phyloP scores from a whole-genome alignment of 2,797 vertebrate genomes.

The Avahi laniger region DNA sequence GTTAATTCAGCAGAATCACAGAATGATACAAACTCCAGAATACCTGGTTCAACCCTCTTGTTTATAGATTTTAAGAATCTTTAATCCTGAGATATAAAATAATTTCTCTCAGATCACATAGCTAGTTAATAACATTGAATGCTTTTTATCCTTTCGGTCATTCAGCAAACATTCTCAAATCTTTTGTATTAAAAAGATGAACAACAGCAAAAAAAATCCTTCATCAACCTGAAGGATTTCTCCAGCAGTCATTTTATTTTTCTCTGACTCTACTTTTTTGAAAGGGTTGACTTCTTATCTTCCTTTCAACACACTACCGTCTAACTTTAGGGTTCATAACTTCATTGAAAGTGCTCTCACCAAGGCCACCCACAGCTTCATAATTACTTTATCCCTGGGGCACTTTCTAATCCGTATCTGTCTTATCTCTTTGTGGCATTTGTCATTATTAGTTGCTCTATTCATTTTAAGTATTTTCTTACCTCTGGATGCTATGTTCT shows the following conservation, averaged over 20 bases:
- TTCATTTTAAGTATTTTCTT: slow-evolving; percentile 18
- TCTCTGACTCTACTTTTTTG: background rate
- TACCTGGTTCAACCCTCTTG: background rate
- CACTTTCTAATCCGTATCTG: background rate
- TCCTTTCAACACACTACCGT: background rate
- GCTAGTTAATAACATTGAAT: background rate
- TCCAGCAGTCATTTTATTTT: background rate
- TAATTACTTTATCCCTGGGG: background rate
- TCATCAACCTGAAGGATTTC: background rate
- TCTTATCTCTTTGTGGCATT: background rate
- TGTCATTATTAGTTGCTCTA: background rate
- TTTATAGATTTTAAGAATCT: background rate
- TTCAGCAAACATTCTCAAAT: background rate
- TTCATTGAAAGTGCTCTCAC: background rate
- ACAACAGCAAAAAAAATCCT: background rate
- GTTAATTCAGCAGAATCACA: background rate
- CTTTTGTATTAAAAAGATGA: background rate
- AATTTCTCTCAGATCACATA: background rate
- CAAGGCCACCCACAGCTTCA: background rate
- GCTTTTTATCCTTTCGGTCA: background rate
- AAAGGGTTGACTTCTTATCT: background rate
- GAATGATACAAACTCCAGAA: background rate
- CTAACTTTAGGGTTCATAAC: background rate
- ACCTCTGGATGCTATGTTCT: background rate
- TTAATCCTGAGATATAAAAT: slow-evolving; percentile 15